Base-by-base conservation (phyloP, 2,113 vertebrate genomes). In the Turnix velox region DNA sequence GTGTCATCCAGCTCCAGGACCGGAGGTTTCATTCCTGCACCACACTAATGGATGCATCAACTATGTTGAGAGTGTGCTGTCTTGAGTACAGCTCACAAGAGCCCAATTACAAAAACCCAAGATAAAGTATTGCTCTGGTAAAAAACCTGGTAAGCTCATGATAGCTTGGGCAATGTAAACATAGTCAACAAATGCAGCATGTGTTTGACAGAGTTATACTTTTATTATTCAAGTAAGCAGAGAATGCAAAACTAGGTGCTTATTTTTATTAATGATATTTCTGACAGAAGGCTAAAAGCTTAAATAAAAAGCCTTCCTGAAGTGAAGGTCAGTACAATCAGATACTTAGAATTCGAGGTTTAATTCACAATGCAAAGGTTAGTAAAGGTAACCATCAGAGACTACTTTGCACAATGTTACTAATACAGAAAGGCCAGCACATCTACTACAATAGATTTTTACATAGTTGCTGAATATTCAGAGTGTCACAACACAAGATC, bases 261-360 rank as follows among this genome's bases (percentile, higher is more conserved):
- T 87, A 75, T 84, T 93, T 95, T 94, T 91, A 90, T 43, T 90
- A 67, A 86, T 0, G 1, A 75, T 84, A 82, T 61, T 45, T 33
- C 78, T 77, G 87, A 88, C 0, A 1, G 88, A 93, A 95, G 87
- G 46, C 62, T 85, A 83, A 67, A 87, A 80, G 82, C 76, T 92
- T 88, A 58, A 84, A 94, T 69, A 82, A 95, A 93, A 95, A 93
- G 14, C 54, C 79, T 93, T 87, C 90, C 94, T 96, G 87, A 88
- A 81, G 37, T 40, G 88, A 96, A 96, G 95, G 90, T 96, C 88
- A 96, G 90, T 28, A 52, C 76, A 90, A 90, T 80, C 88, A 94
- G 63, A 93, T 68, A 84, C 45, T 73, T 22, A 24, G 23, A 76
- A 87, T 72, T 93, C 76, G 17, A 63, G 31, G 68, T 90, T 88